phyloP scores from a whole-genome alignment of 2,797 vertebrate species.

The Distichodus sexfasciatus region DNA sequence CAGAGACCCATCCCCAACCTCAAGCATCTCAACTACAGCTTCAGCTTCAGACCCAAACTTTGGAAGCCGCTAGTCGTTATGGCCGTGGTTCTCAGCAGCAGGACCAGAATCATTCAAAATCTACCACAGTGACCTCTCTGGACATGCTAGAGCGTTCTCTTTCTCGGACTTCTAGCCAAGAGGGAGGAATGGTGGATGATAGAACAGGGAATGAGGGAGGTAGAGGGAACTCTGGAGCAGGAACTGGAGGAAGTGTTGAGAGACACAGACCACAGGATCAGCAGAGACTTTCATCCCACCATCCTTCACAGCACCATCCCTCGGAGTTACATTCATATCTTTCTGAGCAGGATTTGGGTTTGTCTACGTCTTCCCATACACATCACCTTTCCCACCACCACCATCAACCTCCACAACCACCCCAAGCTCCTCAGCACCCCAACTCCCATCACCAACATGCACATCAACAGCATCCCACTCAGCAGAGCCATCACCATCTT shows the following conservation, averaged over 20 bases:
- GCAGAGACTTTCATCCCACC: constrained; percentile 64
- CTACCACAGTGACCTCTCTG: constrained; percentile 76
- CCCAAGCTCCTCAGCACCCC: constrained; percentile 45
- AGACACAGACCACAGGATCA: constrained; percentile 66
- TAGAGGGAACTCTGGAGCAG: constrained; percentile 61
- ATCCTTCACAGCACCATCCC: constrained; percentile 67
- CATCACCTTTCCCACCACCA: constrained; percentile 75
- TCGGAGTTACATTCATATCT: constrained; percentile 78
- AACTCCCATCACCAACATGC: constrained; percentile 51
- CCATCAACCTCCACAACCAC: constrained; percentile 62
- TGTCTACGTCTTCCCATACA: constrained; percentile 71
- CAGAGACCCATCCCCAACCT: constrained; percentile 67
- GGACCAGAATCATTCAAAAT: constrained; percentile 73
- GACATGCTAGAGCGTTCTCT: constrained; percentile 81
- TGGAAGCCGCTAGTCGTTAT: constrained; percentile 81
- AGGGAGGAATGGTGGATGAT: constrained; percentile 68
- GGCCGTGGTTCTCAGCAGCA: constrained; percentile 71
- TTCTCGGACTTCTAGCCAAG: constrained; percentile 71
- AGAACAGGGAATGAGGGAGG: constrained; percentile 58
- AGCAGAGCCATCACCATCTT: constrained; percentile 73
- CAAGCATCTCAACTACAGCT: constrained; percentile 85
- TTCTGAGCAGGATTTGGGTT: constrained; percentile 72
- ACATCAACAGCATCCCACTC: constrained; percentile 62
- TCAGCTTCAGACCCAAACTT: constrained; percentile 83
- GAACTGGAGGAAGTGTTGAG: constrained; percentile 51